phyloP scores from a whole-genome alignment of 2,888 invertebrate genomes.

The Chalcis sispes region DNA sequence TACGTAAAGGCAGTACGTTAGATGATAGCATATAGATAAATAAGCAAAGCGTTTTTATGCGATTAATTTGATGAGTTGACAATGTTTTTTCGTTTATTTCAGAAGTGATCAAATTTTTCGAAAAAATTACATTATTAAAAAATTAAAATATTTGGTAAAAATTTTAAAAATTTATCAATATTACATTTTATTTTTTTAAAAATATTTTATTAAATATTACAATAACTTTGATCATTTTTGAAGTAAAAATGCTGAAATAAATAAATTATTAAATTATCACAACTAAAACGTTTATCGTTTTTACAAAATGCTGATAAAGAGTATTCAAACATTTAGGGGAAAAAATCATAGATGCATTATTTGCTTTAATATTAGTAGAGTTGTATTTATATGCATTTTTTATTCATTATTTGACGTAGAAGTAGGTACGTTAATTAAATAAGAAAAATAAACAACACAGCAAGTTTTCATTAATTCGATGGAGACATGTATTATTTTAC shows the following conservation, averaged over 20 bases:
- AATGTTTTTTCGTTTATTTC: slow-evolving; percentile 3
- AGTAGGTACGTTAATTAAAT: neutral
- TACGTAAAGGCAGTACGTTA: slow-evolving; percentile 26
- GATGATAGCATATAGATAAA: neutral
- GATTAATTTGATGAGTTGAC: no score
- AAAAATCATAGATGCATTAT: neutral
- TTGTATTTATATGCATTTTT: neutral
- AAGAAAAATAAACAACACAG: neutral
- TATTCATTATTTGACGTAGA: neutral
- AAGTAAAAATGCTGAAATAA: neutral
- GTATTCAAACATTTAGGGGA: neutral
- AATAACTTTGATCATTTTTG: neutral
- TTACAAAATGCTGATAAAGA: slow-evolving; percentile 37
- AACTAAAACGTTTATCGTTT: neutral
- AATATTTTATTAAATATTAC: no score
- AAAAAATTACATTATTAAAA: no score
- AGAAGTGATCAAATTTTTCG: neutral
- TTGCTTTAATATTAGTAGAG: slow-evolving; percentile 14
- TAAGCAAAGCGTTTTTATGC: slow-evolving; percentile 42
- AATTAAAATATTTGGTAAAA: no score
- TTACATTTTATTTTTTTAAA: no score
- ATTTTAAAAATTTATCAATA: no score
- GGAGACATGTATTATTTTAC: no score
- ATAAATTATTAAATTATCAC: slow-evolving; percentile 9
- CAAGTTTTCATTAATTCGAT: neutral